Evolutionary conservation across 2,888 invertebrate genomes (phyloP).

Genomic region (Clunio marinus): DNA sequence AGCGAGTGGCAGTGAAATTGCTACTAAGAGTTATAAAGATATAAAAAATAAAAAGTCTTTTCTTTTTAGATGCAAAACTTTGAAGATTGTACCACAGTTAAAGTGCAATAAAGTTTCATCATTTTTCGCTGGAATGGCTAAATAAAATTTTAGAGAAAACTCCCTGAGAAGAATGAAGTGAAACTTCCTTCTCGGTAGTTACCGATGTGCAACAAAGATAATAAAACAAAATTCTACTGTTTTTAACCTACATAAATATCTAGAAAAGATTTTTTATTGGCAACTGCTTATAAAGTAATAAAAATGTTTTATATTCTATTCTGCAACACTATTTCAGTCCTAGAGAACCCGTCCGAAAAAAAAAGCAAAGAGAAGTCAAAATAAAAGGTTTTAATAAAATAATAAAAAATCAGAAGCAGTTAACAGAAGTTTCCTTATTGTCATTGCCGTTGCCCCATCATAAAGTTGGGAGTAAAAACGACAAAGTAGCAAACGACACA

Average conservation of each 20-base stretch:
- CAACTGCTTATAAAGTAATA: neutral
- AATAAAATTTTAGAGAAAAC: neutral
- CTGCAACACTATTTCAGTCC: too few species aligned
- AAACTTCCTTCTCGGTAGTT: neutral
- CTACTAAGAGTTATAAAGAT: conserved; percentile 15
- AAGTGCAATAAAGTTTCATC: neutral
- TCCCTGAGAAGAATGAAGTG: neutral
- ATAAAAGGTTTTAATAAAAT: too few species aligned
- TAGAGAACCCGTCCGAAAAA: too few species aligned
- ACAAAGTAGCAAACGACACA: neutral
- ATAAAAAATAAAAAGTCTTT: conserved; percentile 5
- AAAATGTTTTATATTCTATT: too few species aligned
- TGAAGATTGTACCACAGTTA: too few species aligned
- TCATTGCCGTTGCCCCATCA: neutral
- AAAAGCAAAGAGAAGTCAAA: neutral
- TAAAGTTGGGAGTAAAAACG: neutral
- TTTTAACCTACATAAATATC: neutral
- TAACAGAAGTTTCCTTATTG: neutral
- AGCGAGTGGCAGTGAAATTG: neutral
- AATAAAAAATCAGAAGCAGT: conserved; percentile 15
- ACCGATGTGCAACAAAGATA: neutral
- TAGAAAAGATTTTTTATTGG: too few species aligned
- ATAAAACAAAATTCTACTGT: neutral
- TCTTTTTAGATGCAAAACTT: conserved; percentile 10
- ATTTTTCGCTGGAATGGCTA: neutral